Conservation (phyloP, 2,113 vertebrate species). For the Peromyscus californicus region DNA sequence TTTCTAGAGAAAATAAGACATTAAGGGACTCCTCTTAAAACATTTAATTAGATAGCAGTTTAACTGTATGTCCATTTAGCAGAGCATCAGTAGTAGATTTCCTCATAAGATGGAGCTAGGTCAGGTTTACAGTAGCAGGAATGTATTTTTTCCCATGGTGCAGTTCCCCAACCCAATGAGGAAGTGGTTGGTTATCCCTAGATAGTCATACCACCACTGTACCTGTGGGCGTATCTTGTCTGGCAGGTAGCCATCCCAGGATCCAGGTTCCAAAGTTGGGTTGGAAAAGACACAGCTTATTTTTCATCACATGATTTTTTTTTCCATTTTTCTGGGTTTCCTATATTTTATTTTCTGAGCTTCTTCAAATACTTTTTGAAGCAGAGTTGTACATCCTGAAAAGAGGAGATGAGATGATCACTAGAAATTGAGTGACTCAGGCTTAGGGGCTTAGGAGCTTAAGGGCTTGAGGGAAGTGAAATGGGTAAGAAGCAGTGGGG, state of each 20-base stretch:
- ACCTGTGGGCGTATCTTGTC: background rate
- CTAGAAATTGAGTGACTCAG: background rate
- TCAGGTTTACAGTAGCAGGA: background rate
- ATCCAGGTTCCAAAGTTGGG: background rate
- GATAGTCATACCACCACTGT: background rate
- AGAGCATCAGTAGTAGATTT: background rate
- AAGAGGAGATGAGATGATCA: background rate
- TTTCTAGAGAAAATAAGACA: background rate
- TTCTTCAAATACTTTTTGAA: constrained; percentile 35
- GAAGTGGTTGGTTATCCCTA: background rate
- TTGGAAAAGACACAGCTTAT: background rate
- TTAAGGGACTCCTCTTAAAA: background rate
- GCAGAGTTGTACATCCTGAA: background rate
- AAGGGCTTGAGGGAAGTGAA: background rate
- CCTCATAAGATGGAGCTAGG: background rate
- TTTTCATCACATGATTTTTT: constrained; percentile 39
- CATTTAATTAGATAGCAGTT: background rate
- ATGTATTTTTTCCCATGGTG: background rate
- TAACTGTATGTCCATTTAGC: background rate
- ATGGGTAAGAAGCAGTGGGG: background rate
- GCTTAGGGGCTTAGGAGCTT: background rate
- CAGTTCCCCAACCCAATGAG: background rate
- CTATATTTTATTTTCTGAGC: background rate
- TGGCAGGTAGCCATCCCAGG: background rate
- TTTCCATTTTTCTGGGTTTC: background rate